These are phyloP conservation scores for Pampus argenteus DNA, from an alignment of 2,797 vertebrate genomes.

Conservation along the genomic window DNA sequence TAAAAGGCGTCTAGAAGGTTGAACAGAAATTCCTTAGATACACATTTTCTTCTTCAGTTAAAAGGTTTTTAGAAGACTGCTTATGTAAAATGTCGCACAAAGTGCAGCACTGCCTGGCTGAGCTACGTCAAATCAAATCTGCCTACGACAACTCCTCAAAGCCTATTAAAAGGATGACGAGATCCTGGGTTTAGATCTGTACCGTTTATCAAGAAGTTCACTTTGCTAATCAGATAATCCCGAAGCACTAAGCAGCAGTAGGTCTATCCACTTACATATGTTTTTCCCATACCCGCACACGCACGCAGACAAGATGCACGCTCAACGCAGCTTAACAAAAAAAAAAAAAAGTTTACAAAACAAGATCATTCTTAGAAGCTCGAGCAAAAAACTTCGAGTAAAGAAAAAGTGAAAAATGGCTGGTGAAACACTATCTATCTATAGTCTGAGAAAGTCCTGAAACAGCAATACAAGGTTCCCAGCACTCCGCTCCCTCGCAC, in stretches of 20 bases:
- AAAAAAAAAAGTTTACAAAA: constrained; percentile 5
- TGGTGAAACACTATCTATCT: constrained; percentile 54
- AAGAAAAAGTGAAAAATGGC: constrained; percentile 29
- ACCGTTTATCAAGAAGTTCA: constrained; percentile 52
- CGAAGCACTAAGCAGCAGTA: constrained; percentile 21
- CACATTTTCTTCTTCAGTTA: background rate
- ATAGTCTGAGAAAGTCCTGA: constrained; percentile 69
- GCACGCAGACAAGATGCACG: background rate
- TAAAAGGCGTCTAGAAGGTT: background rate
- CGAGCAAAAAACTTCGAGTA: constrained; percentile 23
- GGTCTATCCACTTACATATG: constrained; percentile 38
- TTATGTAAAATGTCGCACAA: constrained; percentile 46
- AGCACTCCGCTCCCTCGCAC: constrained; percentile 54
- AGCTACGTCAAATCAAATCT: constrained; percentile 58
- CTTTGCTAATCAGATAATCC: constrained; percentile 68
- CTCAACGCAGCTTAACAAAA: background rate
- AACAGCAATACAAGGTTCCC: constrained; percentile 72
- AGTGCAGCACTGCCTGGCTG: background rate
- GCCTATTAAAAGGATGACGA: constrained; percentile 56
- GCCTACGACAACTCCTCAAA: constrained; percentile 50
- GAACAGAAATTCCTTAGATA: background rate
- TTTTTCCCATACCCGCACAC: background rate
- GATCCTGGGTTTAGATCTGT: constrained; percentile 40
- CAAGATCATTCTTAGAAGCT: constrained; percentile 21
- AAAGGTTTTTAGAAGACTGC: constrained; percentile 20